These are phyloP conservation scores for Andrena haemorrhoa DNA, from an alignment of 2,888 invertebrate species.

Conservation along the genomic window DNA sequence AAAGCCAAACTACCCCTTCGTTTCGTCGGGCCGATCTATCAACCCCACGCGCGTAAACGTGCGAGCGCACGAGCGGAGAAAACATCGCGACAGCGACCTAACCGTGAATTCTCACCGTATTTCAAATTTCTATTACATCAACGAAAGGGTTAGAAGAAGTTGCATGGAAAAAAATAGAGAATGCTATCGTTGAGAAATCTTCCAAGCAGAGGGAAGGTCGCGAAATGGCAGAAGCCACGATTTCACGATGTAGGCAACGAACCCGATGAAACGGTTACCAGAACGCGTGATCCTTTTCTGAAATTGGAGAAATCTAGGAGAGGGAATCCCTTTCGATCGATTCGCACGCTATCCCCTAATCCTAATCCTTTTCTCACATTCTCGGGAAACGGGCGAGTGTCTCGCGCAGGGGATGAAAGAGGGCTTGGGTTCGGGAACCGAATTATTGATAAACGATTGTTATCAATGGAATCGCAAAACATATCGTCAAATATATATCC, in stretches of 20 bases:
- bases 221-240: slow-evolving; percentile 16
- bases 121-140: slow-evolving; percentile 26
- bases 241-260: slow-evolving; percentile 51
- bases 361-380: slow-evolving; percentile 83
- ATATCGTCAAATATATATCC: background rate
- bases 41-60: slow-evolving; percentile 78
- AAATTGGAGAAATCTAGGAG: slow-evolving; percentile 55
- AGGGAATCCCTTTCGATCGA: slow-evolving; percentile 61
- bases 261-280: slow-evolving; percentile 45
- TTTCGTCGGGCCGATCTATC: slow-evolving; percentile 84
- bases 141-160: slow-evolving; percentile 9
- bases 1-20: slow-evolving; percentile 85
- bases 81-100: slow-evolving; percentile 61
- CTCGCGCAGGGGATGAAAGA: slow-evolving; percentile 47
- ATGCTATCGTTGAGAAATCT: background rate
- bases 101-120: slow-evolving; percentile 57
- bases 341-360: slow-evolving; percentile 68
- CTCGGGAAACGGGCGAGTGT: slow-evolving; percentile 64
- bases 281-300: slow-evolving; percentile 57
- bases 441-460: slow-evolving; percentile 36
- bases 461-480: slow-evolving; percentile 2
- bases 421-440: slow-evolving; percentile 46
- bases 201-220: background rate
- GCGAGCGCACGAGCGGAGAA: slow-evolving; percentile 60
- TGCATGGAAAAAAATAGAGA: slow-evolving; percentile 15